phyloP scores from a whole-genome alignment of 2,797 vertebrate species.

The Hypotaenidia okinawae region DNA sequence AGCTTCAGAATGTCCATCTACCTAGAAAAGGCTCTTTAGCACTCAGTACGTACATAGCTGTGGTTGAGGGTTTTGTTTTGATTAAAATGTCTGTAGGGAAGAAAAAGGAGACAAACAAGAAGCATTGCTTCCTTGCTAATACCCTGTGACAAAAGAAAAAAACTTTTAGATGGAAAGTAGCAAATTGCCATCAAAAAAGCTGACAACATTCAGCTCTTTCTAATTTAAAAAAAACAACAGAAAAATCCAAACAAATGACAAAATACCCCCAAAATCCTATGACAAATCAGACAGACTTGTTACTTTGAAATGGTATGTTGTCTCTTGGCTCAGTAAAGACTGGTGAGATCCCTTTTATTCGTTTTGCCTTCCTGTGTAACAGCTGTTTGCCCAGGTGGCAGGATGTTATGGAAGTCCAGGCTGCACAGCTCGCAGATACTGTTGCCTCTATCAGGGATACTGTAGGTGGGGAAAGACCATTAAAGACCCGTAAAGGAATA shows the following conservation, averaged over 20 bases:
- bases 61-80: not conserved
- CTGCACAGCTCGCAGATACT: not conserved
- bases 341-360: not conserved
- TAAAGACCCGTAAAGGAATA: not conserved
- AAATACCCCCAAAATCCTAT: too few species aligned
- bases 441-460: not conserved
- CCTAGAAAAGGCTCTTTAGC: not conserved
- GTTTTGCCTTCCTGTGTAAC: constrained; percentile 25
- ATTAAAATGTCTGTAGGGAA: not conserved
- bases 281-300: not conserved
- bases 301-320: not conserved
- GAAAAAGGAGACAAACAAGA: not conserved
- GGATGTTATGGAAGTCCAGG: constrained; percentile 22
- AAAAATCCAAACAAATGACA: not conserved
- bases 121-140: not conserved
- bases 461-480: not conserved
- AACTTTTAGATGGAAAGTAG: not conserved
- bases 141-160: not conserved
- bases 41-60: not conserved
- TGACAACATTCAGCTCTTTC: not conserved
- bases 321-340: not conserved
- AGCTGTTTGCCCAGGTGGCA: constrained; percentile 48
- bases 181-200: not conserved
- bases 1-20: not conserved
- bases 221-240: not conserved